Evolutionary conservation across 2,113 vertebrate species (phyloP).

Genomic region (Labeo catla): DNA sequence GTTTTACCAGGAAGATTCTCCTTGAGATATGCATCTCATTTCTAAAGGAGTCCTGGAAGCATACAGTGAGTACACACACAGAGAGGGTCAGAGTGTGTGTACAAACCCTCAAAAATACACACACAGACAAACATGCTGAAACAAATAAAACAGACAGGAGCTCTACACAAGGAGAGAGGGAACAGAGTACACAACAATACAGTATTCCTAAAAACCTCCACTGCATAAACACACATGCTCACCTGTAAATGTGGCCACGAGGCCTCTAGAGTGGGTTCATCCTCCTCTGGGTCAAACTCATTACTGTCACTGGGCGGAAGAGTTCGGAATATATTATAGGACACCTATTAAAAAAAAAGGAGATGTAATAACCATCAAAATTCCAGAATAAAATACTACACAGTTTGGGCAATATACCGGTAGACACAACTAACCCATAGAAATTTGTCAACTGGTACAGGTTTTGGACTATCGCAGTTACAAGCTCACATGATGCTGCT

Average conservation of each 20-base stretch:
- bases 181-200: background rate
- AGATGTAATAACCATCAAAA: background rate
- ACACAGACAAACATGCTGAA: conserved; percentile 16
- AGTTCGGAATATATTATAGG: conserved; percentile 99
- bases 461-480: too few species aligned
- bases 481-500: too few species aligned
- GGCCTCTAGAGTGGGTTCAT: conserved; percentile 97
- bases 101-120: background rate
- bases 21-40: conserved; percentile 69
- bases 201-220: background rate
- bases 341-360: conserved; percentile 80
- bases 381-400: background rate
- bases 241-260: conserved; percentile 99
- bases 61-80: conserved; percentile 58
- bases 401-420: too few species aligned
- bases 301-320: conserved; percentile 99
- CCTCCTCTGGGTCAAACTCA: conserved; percentile 99
- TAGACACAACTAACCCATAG: too few species aligned
- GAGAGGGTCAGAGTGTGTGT: conserved; percentile 38
- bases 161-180: background rate
- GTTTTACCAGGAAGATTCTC: conserved; percentile 66
- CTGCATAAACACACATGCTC: background rate
- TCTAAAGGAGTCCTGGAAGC: conserved; percentile 68
- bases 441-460: too few species aligned
- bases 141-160: conserved; percentile 32